These are phyloP conservation scores for Leptodactylus fuscus DNA, from an alignment of 2,113 vertebrate species.

Conservation along the genomic window DNA sequence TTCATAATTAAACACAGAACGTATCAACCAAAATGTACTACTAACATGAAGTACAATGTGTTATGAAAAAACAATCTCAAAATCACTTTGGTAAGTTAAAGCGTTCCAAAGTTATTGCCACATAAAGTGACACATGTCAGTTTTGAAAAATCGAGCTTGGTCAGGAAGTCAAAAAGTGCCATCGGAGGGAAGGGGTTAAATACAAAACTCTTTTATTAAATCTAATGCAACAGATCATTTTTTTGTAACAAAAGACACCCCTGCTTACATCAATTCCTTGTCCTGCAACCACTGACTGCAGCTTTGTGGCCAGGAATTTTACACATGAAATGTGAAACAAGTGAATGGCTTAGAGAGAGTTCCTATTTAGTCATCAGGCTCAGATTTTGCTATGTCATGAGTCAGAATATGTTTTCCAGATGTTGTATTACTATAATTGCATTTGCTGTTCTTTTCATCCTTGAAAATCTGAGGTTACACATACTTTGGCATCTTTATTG, in stretches of 20 bases:
- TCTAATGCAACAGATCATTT: background rate
- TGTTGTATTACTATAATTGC: background rate
- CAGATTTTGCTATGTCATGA: constrained; percentile 4
- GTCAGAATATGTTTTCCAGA: constrained; percentile 14
- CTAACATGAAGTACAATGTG: too few relatives aligned
- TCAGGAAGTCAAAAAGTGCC: too few relatives aligned
- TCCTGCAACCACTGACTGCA: background rate
- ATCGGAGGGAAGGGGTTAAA: too few relatives aligned
- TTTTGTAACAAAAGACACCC: background rate
- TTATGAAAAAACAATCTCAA: too few relatives aligned
- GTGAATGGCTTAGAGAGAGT: background rate
- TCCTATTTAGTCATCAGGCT: background rate
- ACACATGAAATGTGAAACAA: background rate
- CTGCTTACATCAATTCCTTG: background rate
- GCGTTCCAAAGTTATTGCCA: too few relatives aligned
- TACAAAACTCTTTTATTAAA: background rate
- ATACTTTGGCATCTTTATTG: background rate
- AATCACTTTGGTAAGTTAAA: too few relatives aligned
- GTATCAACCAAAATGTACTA: too few relatives aligned
- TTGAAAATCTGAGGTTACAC: background rate
- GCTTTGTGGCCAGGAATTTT: background rate
- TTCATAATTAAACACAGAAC: too few relatives aligned
- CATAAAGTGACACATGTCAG: too few relatives aligned
- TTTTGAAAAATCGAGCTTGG: too few relatives aligned
- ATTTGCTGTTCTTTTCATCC: background rate